These are phyloP conservation scores for Pachycephus smyrnensis DNA, from an alignment of 2,888 invertebrate genomes.

Conservation along the genomic window DNA sequence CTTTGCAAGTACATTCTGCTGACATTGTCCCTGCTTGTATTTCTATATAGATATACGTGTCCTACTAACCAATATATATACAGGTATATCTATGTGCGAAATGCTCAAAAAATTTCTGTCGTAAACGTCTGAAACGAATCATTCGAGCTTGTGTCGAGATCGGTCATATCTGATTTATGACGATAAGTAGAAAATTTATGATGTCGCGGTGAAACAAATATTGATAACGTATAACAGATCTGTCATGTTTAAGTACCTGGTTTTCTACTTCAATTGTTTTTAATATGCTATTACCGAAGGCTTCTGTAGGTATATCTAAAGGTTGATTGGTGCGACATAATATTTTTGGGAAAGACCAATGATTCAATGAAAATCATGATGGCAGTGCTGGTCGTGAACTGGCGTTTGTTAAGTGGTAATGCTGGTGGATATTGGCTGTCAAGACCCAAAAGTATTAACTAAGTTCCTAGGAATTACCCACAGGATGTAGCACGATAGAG, in stretches of 20 bases:
- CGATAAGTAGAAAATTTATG: neutral
- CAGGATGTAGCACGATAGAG: neutral
- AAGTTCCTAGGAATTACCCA: neutral
- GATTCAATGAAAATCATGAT: conserved; percentile 31
- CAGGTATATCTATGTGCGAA: neutral
- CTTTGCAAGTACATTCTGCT: neutral
- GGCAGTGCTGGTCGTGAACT: neutral
- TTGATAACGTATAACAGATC: neutral
- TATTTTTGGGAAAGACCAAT: conserved; percentile 34
- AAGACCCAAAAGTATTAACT: neutral
- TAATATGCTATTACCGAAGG: neutral
- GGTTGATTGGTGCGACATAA: neutral
- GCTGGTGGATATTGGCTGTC: neutral
- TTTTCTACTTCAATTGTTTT: neutral
- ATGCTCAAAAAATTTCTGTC: neutral
- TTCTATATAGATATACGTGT: neutral
- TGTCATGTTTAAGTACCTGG: neutral
- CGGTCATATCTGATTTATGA: neutral
- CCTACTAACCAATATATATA: neutral
- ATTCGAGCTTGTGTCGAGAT: neutral
- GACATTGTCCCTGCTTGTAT: neutral
- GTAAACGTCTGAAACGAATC: neutral
- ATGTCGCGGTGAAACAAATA: neutral
- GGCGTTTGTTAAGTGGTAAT: neutral
- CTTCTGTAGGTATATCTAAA: neutral